phyloP scores from a whole-genome alignment of 1,140 invertebrate species.

The Mycetomoellerius zeteki region DNA sequence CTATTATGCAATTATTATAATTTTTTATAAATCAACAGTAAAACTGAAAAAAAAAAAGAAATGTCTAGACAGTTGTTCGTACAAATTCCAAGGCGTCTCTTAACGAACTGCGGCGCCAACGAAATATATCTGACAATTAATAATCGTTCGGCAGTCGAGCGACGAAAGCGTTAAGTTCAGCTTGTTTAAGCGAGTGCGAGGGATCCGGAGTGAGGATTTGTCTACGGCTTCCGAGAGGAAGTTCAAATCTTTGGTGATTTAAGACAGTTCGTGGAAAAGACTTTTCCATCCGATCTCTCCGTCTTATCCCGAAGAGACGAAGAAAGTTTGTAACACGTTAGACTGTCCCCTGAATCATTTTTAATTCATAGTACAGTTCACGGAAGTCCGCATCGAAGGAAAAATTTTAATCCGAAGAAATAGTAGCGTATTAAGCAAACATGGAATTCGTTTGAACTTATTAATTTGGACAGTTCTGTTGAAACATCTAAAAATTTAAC shows the following conservation, averaged over 20 bases:
- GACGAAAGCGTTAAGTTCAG: slow-evolving; percentile 12
- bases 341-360: slow-evolving; percentile 48
- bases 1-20: not conserved
- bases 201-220: slow-evolving; percentile 1
- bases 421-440: not conserved
- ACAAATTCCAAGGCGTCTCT: not conserved
- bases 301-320: slow-evolving; percentile 13
- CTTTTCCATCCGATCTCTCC: slow-evolving; percentile 23
- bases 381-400: not conserved
- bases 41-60: slow-evolving; percentile 7
- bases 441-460: not conserved
- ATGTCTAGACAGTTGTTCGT: not conserved
- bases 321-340: slow-evolving; percentile 43
- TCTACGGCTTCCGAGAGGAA: not conserved
- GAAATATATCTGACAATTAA: slow-evolving; percentile 28
- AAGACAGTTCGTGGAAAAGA: slow-evolving; percentile 34
- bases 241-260: slow-evolving; percentile 27
- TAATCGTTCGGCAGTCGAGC: slow-evolving; percentile 3
- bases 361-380: slow-evolving; percentile 49
- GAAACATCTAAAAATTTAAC: too few relatives aligned
- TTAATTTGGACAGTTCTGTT: not conserved
- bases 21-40: not conserved
- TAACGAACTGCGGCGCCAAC: slow-evolving; percentile 8
- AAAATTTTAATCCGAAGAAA: slow-evolving; percentile 46
- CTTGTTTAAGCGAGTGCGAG: slow-evolving; percentile 23